Evolutionary conservation across 1,140 invertebrate genomes (phyloP).

Genomic region (Ceratina japonica): DNA sequence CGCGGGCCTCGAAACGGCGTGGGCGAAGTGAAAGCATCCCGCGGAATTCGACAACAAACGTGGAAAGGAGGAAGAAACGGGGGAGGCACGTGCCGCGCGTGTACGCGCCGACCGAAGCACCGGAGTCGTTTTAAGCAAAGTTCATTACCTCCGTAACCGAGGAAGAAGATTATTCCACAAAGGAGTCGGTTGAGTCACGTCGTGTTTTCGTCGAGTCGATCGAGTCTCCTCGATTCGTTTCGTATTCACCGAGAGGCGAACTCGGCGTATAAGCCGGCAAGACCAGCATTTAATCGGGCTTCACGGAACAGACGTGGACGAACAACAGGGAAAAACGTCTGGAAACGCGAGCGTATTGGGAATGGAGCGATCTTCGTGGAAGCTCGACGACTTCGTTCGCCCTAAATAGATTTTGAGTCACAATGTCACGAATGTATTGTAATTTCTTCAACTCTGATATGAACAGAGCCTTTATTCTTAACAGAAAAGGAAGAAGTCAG

Average conservation of each 20-base stretch:
- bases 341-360: slow-evolving; percentile 10
- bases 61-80: slow-evolving; percentile 2
- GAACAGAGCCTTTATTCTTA: too few species aligned
- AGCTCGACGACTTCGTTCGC: background rate
- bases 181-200: slow-evolving; percentile 54
- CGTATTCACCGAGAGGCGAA: slow-evolving; percentile 44
- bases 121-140: slow-evolving; percentile 65
- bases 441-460: too few species aligned
- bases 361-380: background rate
- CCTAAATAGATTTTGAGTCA: too few species aligned
- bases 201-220: slow-evolving; percentile 15
- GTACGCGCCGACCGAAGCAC: slow-evolving; percentile 51
- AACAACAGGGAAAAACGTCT: slow-evolving; percentile 37
- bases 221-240: slow-evolving; percentile 36
- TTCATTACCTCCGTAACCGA: slow-evolving; percentile 66
- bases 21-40: slow-evolving; percentile 33
- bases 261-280: slow-evolving; percentile 18
- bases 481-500: background rate
- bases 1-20: too few species aligned
- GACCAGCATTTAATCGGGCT: slow-evolving; percentile 43
- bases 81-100: slow-evolving; percentile 63
- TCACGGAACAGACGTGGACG: slow-evolving; percentile 18
- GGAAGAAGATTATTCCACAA: slow-evolving; percentile 27
- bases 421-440: too few species aligned
- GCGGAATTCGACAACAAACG: slow-evolving; percentile 21